phyloP scores from a whole-genome alignment of 35 echinoderm and acorn worm species.

The Ophiothrix spiculata region DNA sequence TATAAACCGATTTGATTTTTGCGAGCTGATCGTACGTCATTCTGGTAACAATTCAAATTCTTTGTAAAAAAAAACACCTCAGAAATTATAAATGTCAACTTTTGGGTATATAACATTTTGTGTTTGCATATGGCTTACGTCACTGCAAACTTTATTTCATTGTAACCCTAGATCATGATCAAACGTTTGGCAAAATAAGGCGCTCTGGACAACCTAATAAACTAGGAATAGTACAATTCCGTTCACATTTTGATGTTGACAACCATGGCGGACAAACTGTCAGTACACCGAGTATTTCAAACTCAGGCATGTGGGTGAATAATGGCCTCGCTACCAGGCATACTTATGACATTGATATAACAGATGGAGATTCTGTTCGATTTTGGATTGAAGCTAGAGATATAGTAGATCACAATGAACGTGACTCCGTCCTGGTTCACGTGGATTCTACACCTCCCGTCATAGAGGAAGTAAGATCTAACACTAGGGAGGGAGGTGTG shows the following conservation, averaged over 20 bases:
- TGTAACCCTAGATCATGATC: conserved; percentile 28
- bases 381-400: conserved; percentile 39
- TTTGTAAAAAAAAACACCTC: too few species aligned
- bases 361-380: conserved; percentile 42
- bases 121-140: too few species aligned
- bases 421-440: conserved; percentile 16
- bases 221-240: conserved; percentile 21
- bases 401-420: not conserved
- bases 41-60: too few species aligned
- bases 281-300: not conserved
- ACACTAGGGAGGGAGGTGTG: not conserved
- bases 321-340: not conserved
- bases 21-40: too few species aligned
- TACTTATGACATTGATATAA: conserved; percentile 4
- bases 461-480: conserved; percentile 5
- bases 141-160: not conserved
- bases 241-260: conserved; percentile 1
- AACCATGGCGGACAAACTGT: conserved; percentile 27
- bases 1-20: too few species aligned
- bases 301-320: conserved; percentile 11
- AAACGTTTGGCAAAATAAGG: conserved; percentile 11
- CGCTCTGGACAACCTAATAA: conserved; percentile 24
- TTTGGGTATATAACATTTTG: too few species aligned
- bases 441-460: conserved; percentile 34
- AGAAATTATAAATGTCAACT: too few species aligned